A percentile compares a stretch with the other conserved stretches of the same genome.
Evolutionary conservation across 1,140 invertebrate species (phyloP).

Genomic region (Apis florea): DNA sequence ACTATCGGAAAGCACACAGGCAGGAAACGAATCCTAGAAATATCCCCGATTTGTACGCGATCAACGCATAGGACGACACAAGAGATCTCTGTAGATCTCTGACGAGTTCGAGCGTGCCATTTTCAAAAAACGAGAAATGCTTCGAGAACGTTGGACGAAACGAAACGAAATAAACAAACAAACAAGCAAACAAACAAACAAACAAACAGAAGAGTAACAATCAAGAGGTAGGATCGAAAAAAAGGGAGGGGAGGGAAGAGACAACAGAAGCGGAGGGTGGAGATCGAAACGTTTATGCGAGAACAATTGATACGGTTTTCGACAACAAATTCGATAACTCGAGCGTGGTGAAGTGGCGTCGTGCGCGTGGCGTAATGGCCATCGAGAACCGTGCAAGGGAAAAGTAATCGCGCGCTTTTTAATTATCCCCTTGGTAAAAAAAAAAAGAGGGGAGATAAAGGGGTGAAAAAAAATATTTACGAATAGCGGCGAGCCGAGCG

Average conservation of each 20-base stretch:
- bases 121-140: slow-evolving; percentile 11
- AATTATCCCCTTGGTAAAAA: not conserved
- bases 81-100: not conserved
- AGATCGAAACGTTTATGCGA: slow-evolving; percentile 25
- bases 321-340: slow-evolving; percentile 16
- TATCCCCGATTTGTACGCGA: not conserved
- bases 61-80: not conserved
- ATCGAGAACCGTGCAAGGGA: not conserved
- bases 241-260: not conserved
- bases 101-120: not conserved
- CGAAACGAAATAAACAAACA: not conserved
- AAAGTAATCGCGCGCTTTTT: slow-evolving; percentile 26
- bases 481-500: not conserved
- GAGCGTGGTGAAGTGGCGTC: slow-evolving; percentile 9
- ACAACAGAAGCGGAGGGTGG: not conserved
- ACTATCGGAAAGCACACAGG: not conserved
- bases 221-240: not conserved
- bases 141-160: not conserved
- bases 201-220: not conserved
- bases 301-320: slow-evolving; percentile 37
- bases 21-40: not conserved
- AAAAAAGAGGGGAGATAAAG: not conserved
- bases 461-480: slow-evolving; percentile 16
- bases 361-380: slow-evolving; percentile 22
- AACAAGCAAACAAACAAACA: slow-evolving; percentile 9